A percentile compares a stretch with the other conserved stretches of the same genome.
Evolutionary conservation across 2,888 invertebrate genomes (phyloP).

Genomic region (Harpalus rufipes): DNA sequence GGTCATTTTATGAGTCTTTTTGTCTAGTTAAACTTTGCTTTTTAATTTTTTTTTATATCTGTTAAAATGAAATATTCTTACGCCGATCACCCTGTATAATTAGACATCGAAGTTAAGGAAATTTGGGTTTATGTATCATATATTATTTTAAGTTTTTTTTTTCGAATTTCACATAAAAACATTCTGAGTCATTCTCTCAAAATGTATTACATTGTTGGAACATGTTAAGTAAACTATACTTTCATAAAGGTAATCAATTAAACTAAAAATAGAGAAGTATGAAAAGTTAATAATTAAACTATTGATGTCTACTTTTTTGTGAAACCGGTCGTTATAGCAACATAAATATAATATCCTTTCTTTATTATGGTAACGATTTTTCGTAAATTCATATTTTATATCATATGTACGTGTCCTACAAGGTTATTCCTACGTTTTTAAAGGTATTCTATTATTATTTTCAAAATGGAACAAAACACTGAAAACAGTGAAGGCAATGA

Average conservation of each 20-base stretch:
- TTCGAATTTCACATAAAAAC: background rate
- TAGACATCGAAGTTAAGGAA: background rate
- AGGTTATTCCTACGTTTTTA: background rate
- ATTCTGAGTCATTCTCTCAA: background rate
- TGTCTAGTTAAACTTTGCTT: too few relatives aligned
- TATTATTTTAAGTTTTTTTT: conserved; percentile 4
- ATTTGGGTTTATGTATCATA: background rate
- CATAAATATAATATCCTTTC: conserved; percentile 40
- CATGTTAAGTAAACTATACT: background rate
- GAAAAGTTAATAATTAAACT: background rate
- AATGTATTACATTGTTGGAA: background rate
- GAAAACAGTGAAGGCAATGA: background rate
- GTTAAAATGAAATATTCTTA: too few relatives aligned
- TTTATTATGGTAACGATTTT: conserved; percentile 62
- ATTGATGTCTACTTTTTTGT: conserved; percentile 14
- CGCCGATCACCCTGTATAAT: too few relatives aligned
- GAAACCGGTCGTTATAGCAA: conserved; percentile 51
- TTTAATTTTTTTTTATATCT: too few relatives aligned
- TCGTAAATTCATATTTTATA: conserved; percentile 40
- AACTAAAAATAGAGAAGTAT: conserved; percentile 24
- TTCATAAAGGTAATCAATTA: conserved; percentile 3
- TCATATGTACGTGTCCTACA: background rate
- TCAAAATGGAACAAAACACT: conserved; percentile 2
- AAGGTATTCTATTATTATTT: background rate
- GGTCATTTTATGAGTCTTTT: too few relatives aligned